Percentiles rank a stretch among this genome's conserved stretches.
phyloP scores from a whole-genome alignment of 2,113 vertebrate species.

The Mormoops blainvillei region DNA sequence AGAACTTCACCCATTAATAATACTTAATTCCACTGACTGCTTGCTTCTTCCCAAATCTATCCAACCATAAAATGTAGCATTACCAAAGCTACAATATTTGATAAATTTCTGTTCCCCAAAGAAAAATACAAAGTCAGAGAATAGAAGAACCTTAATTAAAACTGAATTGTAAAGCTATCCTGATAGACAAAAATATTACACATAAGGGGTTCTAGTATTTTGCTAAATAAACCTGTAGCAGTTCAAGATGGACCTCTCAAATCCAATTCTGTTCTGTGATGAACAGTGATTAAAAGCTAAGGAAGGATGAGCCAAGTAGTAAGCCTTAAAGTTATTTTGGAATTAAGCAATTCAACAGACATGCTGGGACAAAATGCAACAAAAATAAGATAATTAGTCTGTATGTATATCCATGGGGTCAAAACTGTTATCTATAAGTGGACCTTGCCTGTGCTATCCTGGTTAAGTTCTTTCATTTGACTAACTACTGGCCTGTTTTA shows the following conservation, averaged over 20 bases:
- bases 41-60: neutral
- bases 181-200: constrained; percentile 6
- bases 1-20: neutral
- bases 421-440: constrained; percentile 73
- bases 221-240: neutral
- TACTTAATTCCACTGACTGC: neutral
- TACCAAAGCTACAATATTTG: neutral
- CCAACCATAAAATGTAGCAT: neutral
- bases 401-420: constrained; percentile 39
- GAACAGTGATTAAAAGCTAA: constrained; percentile 34
- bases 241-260: constrained; percentile 19
- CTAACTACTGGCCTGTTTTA: constrained; percentile 59
- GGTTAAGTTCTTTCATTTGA: constrained; percentile 30
- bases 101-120: constrained; percentile 18
- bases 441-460: constrained; percentile 58
- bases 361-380: constrained; percentile 37
- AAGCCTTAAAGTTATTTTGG: constrained; percentile 43
- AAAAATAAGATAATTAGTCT: constrained; percentile 67
- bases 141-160: neutral
- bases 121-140: constrained; percentile 18
- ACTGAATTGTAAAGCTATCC: constrained; percentile 23
- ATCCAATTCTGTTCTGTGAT: constrained; percentile 7
- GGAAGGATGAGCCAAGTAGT: neutral
- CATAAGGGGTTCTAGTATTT: neutral
- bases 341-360: constrained; percentile 57